Percentiles rank a stretch among this genome's conserved stretches.
Conservation (phyloP, 1,140 invertebrate genomes). For the Coelopa frigida region DNA sequence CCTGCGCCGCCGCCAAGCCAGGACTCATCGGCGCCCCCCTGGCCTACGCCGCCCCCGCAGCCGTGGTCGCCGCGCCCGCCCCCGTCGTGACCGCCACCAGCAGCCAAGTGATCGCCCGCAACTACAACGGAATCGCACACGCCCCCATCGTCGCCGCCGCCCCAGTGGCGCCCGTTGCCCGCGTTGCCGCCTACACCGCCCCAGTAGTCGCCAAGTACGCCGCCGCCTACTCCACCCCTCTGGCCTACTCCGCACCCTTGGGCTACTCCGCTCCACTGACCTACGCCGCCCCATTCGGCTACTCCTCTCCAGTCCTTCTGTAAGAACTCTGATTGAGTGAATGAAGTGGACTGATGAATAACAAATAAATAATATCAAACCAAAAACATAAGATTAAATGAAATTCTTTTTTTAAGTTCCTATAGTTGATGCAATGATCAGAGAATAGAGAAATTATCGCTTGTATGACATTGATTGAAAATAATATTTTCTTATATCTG, state of each 20-base stretch:
- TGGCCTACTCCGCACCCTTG: slow-evolving; percentile 3
- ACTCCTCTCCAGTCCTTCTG: not conserved
- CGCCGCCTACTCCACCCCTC: slow-evolving; percentile 6
- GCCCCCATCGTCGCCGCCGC: slow-evolving; percentile 25
- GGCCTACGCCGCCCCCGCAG: slow-evolving; percentile 24
- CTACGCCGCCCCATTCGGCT: not conserved
- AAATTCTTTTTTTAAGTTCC: no score
- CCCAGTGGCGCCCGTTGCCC: slow-evolving; percentile 11
- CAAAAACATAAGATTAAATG: no score
- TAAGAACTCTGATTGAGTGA: not conserved
- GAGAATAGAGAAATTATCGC: no score
- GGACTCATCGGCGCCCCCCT: slow-evolving; percentile 18
- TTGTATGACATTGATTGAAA: no score
- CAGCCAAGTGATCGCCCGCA: slow-evolving; percentile 46
- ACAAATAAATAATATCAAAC: no score
- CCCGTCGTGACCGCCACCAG: slow-evolving; percentile 46
- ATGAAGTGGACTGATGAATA: not conserved
- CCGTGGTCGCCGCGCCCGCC: slow-evolving; percentile 29
- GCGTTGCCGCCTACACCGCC: slow-evolving; percentile 2
- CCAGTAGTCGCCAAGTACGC: slow-evolving; percentile 3
- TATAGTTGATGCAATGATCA: no score
- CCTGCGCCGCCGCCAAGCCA: slow-evolving; percentile 14
- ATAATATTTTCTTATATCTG: no score
- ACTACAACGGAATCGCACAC: slow-evolving; percentile 44
- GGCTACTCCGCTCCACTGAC: not conserved